phyloP scores from a whole-genome alignment of 2,888 invertebrate species.

The Lasioglossum villosulum region DNA sequence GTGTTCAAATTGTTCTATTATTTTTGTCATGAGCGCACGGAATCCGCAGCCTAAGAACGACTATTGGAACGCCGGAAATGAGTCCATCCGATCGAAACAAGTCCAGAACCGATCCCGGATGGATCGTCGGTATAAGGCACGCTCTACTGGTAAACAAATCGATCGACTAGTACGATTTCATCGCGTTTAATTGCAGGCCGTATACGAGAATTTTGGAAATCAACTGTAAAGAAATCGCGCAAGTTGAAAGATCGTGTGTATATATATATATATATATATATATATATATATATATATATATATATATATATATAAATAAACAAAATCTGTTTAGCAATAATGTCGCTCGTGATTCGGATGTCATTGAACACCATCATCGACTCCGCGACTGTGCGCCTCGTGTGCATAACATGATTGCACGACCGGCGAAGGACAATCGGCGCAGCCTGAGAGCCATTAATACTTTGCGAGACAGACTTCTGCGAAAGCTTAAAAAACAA shows the following conservation, averaged over 20 bases:
- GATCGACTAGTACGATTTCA: constrained; percentile 15
- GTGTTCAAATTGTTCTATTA: background rate
- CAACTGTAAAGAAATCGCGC: background rate
- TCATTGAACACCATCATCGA: constrained; percentile 43
- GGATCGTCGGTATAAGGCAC: constrained; percentile 62
- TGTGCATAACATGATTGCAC: constrained; percentile 4
- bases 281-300: too few relatives aligned
- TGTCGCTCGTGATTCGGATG: constrained; percentile 2
- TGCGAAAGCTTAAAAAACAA: constrained; percentile 69
- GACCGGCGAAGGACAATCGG: constrained; percentile 45
- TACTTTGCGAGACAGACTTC: constrained; percentile 66
- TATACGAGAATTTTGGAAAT: background rate
- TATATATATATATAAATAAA: too few relatives aligned
- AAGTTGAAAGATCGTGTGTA: background rate
- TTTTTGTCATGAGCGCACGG: background rate
- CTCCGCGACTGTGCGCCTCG: constrained; percentile 28
- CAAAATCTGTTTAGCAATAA: background rate
- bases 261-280: too few relatives aligned
- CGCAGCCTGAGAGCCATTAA: constrained; percentile 62
- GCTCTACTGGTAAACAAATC: constrained; percentile 60
- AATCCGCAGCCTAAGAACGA: background rate
- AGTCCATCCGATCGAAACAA: constrained; percentile 37
- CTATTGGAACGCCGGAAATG: constrained; percentile 11
- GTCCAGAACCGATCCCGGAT: constrained; percentile 37
- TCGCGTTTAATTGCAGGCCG: constrained; percentile 21